Conservation (phyloP, 2,888 invertebrate species). For the Ametastegia equiseti region DNA sequence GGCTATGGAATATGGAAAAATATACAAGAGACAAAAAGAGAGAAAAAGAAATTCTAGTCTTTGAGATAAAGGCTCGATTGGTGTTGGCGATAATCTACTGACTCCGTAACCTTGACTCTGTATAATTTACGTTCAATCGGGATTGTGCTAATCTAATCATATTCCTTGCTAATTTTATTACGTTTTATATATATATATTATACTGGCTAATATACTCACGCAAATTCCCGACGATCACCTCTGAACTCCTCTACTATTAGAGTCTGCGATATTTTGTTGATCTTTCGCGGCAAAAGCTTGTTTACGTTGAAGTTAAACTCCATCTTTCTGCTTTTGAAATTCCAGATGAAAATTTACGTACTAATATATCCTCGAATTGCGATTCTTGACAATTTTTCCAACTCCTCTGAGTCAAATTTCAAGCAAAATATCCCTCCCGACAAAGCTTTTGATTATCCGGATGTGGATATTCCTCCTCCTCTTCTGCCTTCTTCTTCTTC, state of each 20-base stretch:
- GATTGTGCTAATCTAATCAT: background rate
- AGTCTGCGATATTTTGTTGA: constrained; percentile 73
- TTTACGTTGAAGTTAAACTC: constrained; percentile 74
- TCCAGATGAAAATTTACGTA: background rate
- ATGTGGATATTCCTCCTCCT: too few species aligned
- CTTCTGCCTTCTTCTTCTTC: too few species aligned
- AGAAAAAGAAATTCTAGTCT: too few species aligned
- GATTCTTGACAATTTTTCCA: too few species aligned
- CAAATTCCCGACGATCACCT: constrained; percentile 70
- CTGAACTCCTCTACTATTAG: constrained; percentile 71
- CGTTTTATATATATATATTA: background rate
- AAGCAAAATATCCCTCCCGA: too few species aligned
- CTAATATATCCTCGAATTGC: background rate
- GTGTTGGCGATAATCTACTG: too few species aligned
- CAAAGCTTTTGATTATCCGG: too few species aligned
- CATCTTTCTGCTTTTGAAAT: constrained; percentile 58
- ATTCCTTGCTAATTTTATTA: background rate
- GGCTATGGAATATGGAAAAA: too few species aligned
- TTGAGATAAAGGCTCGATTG: background rate
- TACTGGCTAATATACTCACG: constrained; percentile 63
- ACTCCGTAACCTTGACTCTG: too few species aligned
- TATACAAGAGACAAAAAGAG: too few species aligned
- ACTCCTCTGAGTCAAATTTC: too few species aligned
- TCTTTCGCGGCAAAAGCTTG: constrained; percentile 70
- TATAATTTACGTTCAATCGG: too few species aligned